A percentile compares a stretch with the other conserved stretches of the same genome.
phyloP scores from a whole-genome alignment of 2,113 vertebrate genomes.

The Antigone vipio region DNA sequence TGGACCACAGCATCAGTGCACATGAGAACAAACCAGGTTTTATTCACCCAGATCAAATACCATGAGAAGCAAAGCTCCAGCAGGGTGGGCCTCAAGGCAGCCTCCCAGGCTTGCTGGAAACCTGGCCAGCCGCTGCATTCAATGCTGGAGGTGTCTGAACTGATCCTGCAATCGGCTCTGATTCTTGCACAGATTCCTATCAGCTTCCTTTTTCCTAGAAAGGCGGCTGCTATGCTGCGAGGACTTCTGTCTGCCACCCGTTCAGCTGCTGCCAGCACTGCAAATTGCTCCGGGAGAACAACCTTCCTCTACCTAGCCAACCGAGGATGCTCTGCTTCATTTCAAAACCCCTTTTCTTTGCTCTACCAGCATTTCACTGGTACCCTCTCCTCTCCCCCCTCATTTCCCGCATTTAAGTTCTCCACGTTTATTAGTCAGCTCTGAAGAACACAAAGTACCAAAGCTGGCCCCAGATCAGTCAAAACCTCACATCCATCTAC shows the following conservation, averaged over 20 bases:
- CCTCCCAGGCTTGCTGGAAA: not conserved
- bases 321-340: fast-evolving
- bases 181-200: not conserved
- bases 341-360: not conserved
- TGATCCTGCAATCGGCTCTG: not conserved
- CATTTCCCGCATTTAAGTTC: not conserved
- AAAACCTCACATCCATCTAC: not conserved
- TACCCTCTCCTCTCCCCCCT: not conserved
- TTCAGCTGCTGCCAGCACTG: not conserved
- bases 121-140: not conserved
- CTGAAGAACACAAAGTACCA: not conserved
- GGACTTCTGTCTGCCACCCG: not conserved
- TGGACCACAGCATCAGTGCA: fast-evolving
- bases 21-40: not conserved
- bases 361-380: fast-evolving
- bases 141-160: not conserved
- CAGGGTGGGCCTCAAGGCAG: not conserved
- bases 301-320: not conserved
- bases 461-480: constrained; percentile 11
- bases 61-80: not conserved
- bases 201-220: not conserved
- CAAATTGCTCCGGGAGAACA: not conserved
- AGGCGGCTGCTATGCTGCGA: not conserved
- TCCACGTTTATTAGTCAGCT: not conserved
- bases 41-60: not conserved